A percentile compares a stretch with the other conserved stretches of the same genome.
These are phyloP conservation scores for Cotesia vestalis DNA, from an alignment of 1,140 invertebrate genomes.

Conservation along the genomic window DNA sequence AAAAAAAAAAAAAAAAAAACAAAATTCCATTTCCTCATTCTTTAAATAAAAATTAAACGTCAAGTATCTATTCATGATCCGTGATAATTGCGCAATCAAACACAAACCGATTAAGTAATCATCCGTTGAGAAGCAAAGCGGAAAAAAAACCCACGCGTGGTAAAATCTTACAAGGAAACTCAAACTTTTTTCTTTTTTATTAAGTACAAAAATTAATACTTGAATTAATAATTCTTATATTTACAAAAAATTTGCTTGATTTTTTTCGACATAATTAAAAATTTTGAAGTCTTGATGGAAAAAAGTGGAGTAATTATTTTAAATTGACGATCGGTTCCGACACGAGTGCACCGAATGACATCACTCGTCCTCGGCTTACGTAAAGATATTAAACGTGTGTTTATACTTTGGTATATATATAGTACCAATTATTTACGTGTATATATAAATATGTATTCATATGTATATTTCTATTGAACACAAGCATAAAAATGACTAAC, in stretches of 20 bases:
- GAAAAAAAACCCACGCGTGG: too few species aligned
- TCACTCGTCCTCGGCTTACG: slow-evolving; percentile 57
- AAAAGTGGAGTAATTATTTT: background rate
- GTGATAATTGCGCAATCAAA: slow-evolving; percentile 15
- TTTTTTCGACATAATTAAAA: too few species aligned
- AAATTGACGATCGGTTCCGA: slow-evolving; percentile 28
- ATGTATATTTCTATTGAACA: slow-evolving; percentile 3
- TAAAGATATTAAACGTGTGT: slow-evolving; percentile 45
- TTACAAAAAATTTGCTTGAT: too few species aligned
- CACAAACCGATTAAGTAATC: slow-evolving; percentile 13
- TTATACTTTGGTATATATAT: too few species aligned
- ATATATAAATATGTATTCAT: slow-evolving; percentile 25
- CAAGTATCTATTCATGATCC: background rate
- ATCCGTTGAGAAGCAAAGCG: too few species aligned
- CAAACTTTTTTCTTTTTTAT: too few species aligned
- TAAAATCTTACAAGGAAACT: too few species aligned
- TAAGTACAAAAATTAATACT: too few species aligned
- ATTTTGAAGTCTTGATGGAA: too few species aligned
- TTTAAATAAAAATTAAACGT: background rate
- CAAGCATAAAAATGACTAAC: too few species aligned
- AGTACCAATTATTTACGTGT: slow-evolving; percentile 12
- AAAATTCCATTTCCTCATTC: background rate
- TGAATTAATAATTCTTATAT: too few species aligned
- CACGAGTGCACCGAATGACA: slow-evolving; percentile 44
- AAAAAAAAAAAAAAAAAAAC: background rate